Base-by-base conservation (phyloP, 2,888 invertebrate genomes). In the Campaea margaritaria region DNA sequence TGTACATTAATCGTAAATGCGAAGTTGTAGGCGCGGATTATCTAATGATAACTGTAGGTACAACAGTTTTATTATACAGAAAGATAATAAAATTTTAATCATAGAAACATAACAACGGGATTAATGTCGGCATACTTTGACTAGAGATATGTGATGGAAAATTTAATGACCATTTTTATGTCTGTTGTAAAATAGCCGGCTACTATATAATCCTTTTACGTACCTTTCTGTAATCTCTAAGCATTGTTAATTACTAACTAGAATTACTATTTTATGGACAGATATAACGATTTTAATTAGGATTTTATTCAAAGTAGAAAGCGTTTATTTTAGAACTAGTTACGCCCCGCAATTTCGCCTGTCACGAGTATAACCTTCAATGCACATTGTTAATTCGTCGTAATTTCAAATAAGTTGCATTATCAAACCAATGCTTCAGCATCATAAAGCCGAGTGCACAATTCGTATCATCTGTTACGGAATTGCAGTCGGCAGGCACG, bases 401-500 rank as follows among this genome's bases (percentile, higher is more conserved):
- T 34, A 21, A 0, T 21, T 44, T n/a, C 7, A 48, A 38, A 11
- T 27, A 16, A 38, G 14, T 39, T 39, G 13, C 27, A 14, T 48
- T 42, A 38, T 16, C n/a, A 15, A 45, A 14, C 16, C 14, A 38
- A 27, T 27, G 31, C 13, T n/a, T 21, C 16, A 43, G 31, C 12
- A 21, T 47, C n/a, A 46, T 36, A 47, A 49, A 53, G 39, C 7
- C 10, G 14, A 39, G 48, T 49, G 47, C 49, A 53, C 44, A 59
- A 45, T 62, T 58, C 34, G 39, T 50, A 60, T 64, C 52, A 72
- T 74, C 66, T 61, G 62, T 53, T 67, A 65, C 65, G 60, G 65
- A 70, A 80, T 75, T 80, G 75, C 78, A 76, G 72, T 75, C 63
- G 68, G 65, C 57, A 54, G 54, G 66, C 78, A 79, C 78, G 80